Percentiles rank a stretch among this genome's conserved stretches.
Evolutionary conservation across 30 jellyfish, hydroid and myxozoan genomes (phyloP).

Genomic region (Turritopsis dohrnii): DNA sequence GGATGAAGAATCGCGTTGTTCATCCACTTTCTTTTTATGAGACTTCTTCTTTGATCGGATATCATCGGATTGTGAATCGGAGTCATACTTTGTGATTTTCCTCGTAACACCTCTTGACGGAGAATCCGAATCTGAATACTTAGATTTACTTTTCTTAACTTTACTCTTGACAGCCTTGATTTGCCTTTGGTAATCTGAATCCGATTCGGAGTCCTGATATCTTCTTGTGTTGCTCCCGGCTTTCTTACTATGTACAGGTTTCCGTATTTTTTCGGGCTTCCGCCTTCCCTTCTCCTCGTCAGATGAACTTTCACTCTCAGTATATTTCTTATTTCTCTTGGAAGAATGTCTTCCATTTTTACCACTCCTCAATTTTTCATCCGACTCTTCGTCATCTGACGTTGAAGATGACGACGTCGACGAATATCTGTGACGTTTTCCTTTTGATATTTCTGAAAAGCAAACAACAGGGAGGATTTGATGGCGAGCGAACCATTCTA

Average conservation of each 20-base stretch:
- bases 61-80: not conserved
- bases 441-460: not conserved
- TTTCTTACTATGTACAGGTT: not conserved
- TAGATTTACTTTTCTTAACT: not conserved
- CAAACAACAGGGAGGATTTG: no score
- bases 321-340: not conserved
- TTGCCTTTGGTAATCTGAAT: not conserved
- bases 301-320: not conserved
- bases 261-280: not conserved
- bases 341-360: not conserved
- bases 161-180: not conserved
- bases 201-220: not conserved
- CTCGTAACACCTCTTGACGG: not conserved
- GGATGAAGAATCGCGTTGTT: not conserved
- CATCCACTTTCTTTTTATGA: not conserved
- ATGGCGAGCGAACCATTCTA: no score
- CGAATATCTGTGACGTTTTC: not conserved
- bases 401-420: not conserved
- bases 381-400: not conserved
- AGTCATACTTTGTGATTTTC: not conserved
- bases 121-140: not conserved
- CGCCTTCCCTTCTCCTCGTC: not conserved
- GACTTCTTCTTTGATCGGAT: not conserved
- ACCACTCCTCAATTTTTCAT: not conserved
- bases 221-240: not conserved